A percentile compares a stretch with the other conserved stretches of the same genome.
These are phyloP conservation scores for Ooceraea biroi DNA, from an alignment of 1,140 invertebrate species.

Conservation along the genomic window DNA sequence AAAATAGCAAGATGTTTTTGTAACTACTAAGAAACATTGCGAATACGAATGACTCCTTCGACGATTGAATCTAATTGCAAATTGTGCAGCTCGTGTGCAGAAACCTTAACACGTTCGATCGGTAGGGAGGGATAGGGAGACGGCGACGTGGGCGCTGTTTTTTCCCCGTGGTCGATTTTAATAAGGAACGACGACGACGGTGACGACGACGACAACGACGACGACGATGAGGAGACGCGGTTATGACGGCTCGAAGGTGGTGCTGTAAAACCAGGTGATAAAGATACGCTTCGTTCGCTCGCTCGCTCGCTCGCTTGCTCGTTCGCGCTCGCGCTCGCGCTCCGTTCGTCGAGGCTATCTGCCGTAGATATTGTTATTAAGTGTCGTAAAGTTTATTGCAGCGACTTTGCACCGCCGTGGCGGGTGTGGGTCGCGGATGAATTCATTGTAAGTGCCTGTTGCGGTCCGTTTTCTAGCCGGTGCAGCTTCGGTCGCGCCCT, in stretches of 20 bases:
- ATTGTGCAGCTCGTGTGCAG: slow-evolving; percentile 32
- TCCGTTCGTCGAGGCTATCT: slow-evolving; percentile 46
- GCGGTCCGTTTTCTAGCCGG: slow-evolving; percentile 47
- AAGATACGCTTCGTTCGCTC: slow-evolving; percentile 64
- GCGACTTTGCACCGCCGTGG: slow-evolving; percentile 52
- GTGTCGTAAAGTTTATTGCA: slow-evolving; percentile 75
- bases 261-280: slow-evolving; percentile 74
- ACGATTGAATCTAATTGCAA: slow-evolving; percentile 4
- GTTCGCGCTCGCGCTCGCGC: slow-evolving; percentile 30
- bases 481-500: slow-evolving; percentile 40
- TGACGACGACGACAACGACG: slow-evolving; percentile 35
- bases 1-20: too few species aligned
- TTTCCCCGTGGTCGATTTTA: slow-evolving; percentile 69
- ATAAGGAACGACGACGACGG: slow-evolving; percentile 68
- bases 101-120: slow-evolving; percentile 53
- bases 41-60: not conserved
- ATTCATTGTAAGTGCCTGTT: slow-evolving; percentile 71
- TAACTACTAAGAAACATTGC: not conserved
- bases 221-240: slow-evolving; percentile 64
- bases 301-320: slow-evolving; percentile 1
- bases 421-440: slow-evolving; percentile 72
- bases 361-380: slow-evolving; percentile 72
- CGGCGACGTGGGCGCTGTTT: slow-evolving; percentile 68
- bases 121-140: not conserved
- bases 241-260: slow-evolving; percentile 73